Evolutionary conservation across 2,888 invertebrate genomes (phyloP), one percentile per base, ranked within the genome.

Genomic region (Ochropleura leucogaster): DNA sequence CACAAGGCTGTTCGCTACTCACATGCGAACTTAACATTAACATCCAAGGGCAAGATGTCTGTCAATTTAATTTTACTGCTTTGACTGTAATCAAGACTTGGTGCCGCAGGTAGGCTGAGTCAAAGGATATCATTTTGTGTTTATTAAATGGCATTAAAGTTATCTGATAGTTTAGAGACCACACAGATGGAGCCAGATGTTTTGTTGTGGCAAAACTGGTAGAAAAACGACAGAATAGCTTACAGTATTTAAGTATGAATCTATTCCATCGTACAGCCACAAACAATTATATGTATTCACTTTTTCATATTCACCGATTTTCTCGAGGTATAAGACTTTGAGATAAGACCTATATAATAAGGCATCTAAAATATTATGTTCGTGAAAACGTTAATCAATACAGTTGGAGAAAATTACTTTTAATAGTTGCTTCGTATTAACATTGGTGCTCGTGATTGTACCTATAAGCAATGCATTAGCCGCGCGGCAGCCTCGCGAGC

Each of bases 1-100:
- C n/a, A 67, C 88, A 90, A 89, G 89, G 89, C 89, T 88, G 79
- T 82, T 84, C 84, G 77, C 84, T 77, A 79, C 83, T 84, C 82
- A 87, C 90, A 88, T 88, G 89, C 88, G 86, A 90, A 81, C 79
- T 80, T 78, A 80, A 78, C 88, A 89, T 90, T 89, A 90, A 74
- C 68, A 47, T 55, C 79, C 69, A 83, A 73, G 83, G 75, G 73
- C 49, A 70, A 72, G 71, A 71, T 81, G 68, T 59, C 76, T 71
- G 76, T 72, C 75, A 81, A 80, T 80, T 79, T 82, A 62, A 80
- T 63, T 79, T 86, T 73, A 80, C 68, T 66, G 68, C 74, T 59
- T 74, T 20, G 51, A 60, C 72, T 84, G 79, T 79, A 84, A 82
- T 85, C 75, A 82, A 76, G 72, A 49, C 44, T 18, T 64, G 64